Conservation (phyloP, 1,140 invertebrate species). For the Drosophila erecta region DNA sequence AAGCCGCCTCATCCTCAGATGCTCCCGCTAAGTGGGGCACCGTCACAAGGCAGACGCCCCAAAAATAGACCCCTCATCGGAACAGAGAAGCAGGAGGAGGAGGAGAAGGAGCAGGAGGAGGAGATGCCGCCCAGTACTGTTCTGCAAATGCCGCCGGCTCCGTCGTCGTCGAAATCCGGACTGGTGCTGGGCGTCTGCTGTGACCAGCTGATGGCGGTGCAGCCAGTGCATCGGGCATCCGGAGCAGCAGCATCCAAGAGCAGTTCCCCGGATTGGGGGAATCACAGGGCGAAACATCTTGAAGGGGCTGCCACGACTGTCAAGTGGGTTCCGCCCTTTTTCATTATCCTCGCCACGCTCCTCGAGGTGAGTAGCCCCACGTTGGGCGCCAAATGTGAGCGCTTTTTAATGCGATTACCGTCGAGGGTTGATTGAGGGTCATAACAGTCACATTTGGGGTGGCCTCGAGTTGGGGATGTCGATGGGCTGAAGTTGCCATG, state of each 20-base stretch:
- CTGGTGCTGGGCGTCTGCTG: slow-evolving; percentile 75
- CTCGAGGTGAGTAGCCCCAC: slow-evolving; percentile 89
- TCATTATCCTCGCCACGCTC: slow-evolving; percentile 93
- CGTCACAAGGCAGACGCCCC: slow-evolving; percentile 78
- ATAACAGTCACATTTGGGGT: slow-evolving; percentile 40
- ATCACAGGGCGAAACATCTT: slow-evolving; percentile 20
- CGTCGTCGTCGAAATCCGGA: slow-evolving; percentile 49
- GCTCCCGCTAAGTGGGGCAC: slow-evolving; percentile 73
- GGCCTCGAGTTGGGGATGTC: neutral
- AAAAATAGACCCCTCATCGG: slow-evolving; percentile 63
- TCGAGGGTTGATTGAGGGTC: slow-evolving; percentile 64
- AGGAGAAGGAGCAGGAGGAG: slow-evolving; percentile 10
- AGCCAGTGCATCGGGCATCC: slow-evolving; percentile 24
- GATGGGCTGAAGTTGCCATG: slow-evolving; percentile 58
- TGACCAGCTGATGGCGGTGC: slow-evolving; percentile 70
- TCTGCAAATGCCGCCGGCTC: slow-evolving; percentile 62
- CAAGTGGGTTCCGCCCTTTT: slow-evolving; percentile 92
- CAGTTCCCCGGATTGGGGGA: slow-evolving; percentile 12
- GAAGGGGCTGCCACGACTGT: slow-evolving; percentile 3
- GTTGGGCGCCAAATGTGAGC: slow-evolving; percentile 33
- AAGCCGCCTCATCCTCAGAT: slow-evolving; percentile 37
- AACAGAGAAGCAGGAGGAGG: slow-evolving; percentile 33
- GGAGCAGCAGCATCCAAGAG: slow-evolving; percentile 20
- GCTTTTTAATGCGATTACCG: slow-evolving; percentile 66
- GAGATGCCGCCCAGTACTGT: slow-evolving; percentile 63